Percentiles rank a stretch among this genome's conserved stretches.
These are phyloP conservation scores for Ceuthmochares aereus DNA, from an alignment of 2,113 vertebrate species.

Conservation along the genomic window DNA sequence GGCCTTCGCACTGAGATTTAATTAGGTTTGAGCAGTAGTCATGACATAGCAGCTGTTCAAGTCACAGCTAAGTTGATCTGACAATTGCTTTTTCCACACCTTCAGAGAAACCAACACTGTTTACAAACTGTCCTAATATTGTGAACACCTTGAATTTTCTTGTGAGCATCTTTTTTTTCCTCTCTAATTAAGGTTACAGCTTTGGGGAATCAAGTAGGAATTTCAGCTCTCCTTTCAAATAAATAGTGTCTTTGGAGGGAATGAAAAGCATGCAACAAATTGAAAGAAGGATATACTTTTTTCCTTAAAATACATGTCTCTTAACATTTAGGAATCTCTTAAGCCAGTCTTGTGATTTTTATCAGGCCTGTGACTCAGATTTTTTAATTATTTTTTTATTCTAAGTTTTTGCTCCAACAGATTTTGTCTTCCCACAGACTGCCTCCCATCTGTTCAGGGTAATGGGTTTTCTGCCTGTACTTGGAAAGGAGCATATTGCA, in stretches of 20 bases:
- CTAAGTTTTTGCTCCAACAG: constrained; percentile 24
- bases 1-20: neutral
- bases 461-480: constrained; percentile 29
- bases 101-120: neutral
- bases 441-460: constrained; percentile 59
- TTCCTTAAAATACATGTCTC: neutral
- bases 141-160: neutral
- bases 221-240: neutral
- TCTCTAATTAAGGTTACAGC: neutral
- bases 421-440: constrained; percentile 61
- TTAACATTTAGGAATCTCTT: neutral
- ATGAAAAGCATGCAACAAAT: neutral
- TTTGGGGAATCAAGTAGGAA: neutral
- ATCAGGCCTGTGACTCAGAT: constrained; percentile 41
- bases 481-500: constrained; percentile 34
- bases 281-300: fast-evolving
- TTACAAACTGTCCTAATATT: neutral
- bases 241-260: neutral
- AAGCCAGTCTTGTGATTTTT: constrained; percentile 44
- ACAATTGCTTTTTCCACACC: neutral
- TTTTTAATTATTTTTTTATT: neutral
- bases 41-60: neutral
- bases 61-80: neutral
- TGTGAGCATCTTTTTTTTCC: neutral
- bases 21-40: neutral